Evolutionary conservation across 2,113 vertebrate species (phyloP), one percentile per base, ranked within the genome.

Genomic region (Ochotona princeps): DNA sequence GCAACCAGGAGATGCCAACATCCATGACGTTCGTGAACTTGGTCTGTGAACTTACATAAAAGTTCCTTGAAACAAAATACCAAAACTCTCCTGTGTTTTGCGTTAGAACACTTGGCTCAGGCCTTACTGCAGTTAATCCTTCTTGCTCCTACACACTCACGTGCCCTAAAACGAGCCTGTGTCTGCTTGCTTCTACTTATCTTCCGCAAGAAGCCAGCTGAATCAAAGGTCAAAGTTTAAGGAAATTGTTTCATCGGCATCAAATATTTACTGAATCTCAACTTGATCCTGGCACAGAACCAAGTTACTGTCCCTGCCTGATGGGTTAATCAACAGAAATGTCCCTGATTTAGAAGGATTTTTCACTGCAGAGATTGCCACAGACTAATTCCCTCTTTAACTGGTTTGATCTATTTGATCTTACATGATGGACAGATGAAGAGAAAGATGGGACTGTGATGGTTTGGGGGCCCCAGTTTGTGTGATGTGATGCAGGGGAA

Each of bases 231-330:
- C 82, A 89, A 84, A 66, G 57, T 91, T 90, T 83, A 91, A 96
- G 89, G 81, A 93, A 93, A 90, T 85, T 66, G 72, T 96, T 93
- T 76, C 60, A 51, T 70, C 73, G 67, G 69, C 38, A 84, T 95
- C 81, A 92, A 96, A 84, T 96, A 91, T 96, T 96, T 95, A 91
- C 83, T 87, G 69, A 92, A 65, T 87, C 89, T 94, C 70, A 73
- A 11, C 47, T 90, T 91, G 65, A 60, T 84, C 49, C 54, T 35
- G 60, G 44, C 69, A 70, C 28, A n/a, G 47, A 91, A 66, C 63
- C 63, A 25, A 81, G 32, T 94, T 76, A 44, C 67, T 35, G 9
- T 73, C 49, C 49, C 63, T 32, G 38, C 67, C 20, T 57, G 12
- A 25, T 92, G 69, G 63, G 51, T 91, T 93, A 73, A 79, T 30